These are phyloP conservation scores for Calephelis nemesis DNA, from an alignment of 1,140 invertebrate species.

Conservation along the genomic window DNA sequence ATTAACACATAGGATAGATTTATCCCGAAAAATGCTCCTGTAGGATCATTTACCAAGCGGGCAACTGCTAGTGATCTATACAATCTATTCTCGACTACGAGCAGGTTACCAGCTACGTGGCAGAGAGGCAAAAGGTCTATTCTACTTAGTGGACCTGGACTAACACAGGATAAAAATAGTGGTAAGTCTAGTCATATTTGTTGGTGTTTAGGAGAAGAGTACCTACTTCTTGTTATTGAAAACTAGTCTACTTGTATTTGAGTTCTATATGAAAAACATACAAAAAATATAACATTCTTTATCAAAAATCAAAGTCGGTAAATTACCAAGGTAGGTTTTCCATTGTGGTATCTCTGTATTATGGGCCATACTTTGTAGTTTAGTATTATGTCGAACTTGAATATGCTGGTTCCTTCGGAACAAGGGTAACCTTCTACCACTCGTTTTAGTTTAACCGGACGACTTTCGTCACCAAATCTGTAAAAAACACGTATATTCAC, in stretches of 20 bases:
- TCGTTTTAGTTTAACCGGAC: slow-evolving; percentile 86
- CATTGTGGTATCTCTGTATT: slow-evolving; percentile 85
- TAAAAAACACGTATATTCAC: background rate
- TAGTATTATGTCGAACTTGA: slow-evolving; percentile 88
- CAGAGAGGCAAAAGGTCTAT: too few relatives aligned
- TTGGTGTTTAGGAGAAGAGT: too few relatives aligned
- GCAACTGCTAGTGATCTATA: too few relatives aligned
- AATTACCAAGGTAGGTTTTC: slow-evolving; percentile 86
- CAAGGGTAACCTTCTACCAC: slow-evolving; percentile 86
- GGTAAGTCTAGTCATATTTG: background rate
- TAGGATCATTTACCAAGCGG: too few relatives aligned
- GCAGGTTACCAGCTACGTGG: too few relatives aligned
- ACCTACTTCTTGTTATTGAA: background rate
- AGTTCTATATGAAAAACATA: too few relatives aligned
- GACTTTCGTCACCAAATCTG: slow-evolving; percentile 84
- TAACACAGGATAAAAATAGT: background rate
- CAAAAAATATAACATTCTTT: too few relatives aligned
- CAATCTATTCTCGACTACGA: too few relatives aligned
- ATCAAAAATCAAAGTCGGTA: background rate
- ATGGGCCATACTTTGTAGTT: slow-evolving; percentile 86
- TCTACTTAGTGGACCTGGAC: too few relatives aligned
- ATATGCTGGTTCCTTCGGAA: slow-evolving; percentile 77
- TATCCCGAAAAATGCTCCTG: too few relatives aligned
- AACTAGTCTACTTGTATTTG: too few relatives aligned
- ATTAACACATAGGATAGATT: too few relatives aligned